Percentiles rank a stretch among this genome's conserved stretches.
Conservation (phyloP, 1,140 invertebrate species). For the Phocides pigmalion region DNA sequence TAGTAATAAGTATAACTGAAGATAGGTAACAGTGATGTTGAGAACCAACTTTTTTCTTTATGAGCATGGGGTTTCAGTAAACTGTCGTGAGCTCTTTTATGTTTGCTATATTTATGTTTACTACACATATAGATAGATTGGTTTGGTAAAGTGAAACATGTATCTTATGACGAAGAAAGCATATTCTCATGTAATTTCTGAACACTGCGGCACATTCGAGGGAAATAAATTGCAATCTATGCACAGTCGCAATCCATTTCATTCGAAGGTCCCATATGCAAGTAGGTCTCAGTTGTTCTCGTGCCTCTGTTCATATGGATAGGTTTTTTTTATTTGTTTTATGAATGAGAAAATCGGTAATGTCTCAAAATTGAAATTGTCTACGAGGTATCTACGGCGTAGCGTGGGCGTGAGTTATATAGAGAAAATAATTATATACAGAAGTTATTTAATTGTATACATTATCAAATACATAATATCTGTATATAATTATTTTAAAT, state of each 20-base stretch:
- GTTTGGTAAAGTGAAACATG: too few species aligned
- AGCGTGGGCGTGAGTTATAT: neutral
- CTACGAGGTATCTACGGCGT: neutral
- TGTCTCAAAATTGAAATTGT: neutral
- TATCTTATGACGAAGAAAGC: neutral
- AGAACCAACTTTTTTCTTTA: too few species aligned
- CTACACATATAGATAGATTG: too few species aligned
- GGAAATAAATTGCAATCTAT: conserved; percentile 17
- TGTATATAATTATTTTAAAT: too few species aligned
- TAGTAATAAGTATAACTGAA: too few species aligned
- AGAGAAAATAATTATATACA: too few species aligned
- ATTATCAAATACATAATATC: too few species aligned
- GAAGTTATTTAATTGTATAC: too few species aligned
- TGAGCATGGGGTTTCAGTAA: too few species aligned
- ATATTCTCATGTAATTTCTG: conserved; percentile 7
- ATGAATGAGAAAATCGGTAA: neutral
- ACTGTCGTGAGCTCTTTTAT: too few species aligned
- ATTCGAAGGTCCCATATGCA: conserved; percentile 13
- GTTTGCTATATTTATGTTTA: too few species aligned
- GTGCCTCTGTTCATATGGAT: neutral
- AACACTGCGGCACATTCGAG: conserved; percentile 8
- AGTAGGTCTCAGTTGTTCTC: conserved; percentile 14
- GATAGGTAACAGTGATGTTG: too few species aligned
- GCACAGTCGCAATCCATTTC: conserved; percentile 17
- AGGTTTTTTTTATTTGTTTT: conserved; percentile 8